phyloP scores from a whole-genome alignment of 2,113 vertebrate species.

The Alectura lathami region DNA sequence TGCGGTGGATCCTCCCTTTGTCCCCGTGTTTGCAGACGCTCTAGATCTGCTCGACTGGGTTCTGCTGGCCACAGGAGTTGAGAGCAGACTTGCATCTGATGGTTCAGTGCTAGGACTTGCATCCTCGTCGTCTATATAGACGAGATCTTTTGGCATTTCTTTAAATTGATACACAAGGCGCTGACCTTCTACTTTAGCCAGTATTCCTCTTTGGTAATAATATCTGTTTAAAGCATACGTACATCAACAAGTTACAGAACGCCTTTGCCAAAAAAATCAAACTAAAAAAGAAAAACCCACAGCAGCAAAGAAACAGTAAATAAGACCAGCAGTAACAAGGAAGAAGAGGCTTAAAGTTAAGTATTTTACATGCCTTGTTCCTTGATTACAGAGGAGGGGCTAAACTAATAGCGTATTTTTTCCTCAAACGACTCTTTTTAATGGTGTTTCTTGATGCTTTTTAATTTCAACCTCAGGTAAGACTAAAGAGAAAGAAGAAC shows the following conservation, averaged over 20 bases:
- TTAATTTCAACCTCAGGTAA: neutral
- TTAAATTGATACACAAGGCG: constrained; percentile 98
- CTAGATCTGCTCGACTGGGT: constrained; percentile 73
- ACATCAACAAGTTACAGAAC: neutral
- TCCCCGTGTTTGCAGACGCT: constrained; percentile 60
- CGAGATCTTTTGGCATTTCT: constrained; percentile 93
- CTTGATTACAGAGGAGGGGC: neutral
- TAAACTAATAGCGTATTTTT: neutral
- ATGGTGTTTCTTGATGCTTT: neutral
- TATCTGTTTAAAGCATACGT: constrained; percentile 80
- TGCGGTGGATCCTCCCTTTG: constrained; percentile 73
- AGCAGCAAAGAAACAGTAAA: neutral
- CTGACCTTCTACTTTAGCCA: constrained; percentile 98
- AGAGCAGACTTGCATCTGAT: constrained; percentile 73
- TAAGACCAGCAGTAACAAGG: neutral
- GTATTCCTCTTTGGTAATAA: constrained; percentile 98
- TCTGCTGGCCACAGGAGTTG: constrained; percentile 68
- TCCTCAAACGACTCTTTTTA: neutral
- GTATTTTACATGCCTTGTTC: neutral
- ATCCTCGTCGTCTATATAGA: constrained; percentile 91
- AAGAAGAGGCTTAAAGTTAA: neutral
- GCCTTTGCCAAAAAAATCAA: neutral
- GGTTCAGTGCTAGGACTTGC: constrained; percentile 81
- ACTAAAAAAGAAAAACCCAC: neutral
- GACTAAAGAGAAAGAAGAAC: neutral